A percentile compares a stretch with the other conserved stretches of the same genome.
These are phyloP conservation scores for Stramonita haemastoma DNA, from an alignment of 2,888 invertebrate species.

Conservation along the genomic window DNA sequence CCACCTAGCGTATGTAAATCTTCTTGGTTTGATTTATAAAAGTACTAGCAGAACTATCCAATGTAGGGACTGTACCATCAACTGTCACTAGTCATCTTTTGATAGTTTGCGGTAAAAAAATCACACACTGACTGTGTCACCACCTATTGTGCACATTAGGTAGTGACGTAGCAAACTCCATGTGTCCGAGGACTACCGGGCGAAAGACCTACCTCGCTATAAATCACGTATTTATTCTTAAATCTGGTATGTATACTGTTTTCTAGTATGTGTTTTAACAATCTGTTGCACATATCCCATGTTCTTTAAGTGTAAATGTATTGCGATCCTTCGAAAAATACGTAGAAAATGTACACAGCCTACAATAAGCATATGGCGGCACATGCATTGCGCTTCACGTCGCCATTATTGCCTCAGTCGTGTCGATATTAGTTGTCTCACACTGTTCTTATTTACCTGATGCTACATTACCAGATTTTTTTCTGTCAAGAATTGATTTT, in stretches of 20 bases:
- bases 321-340: not conserved
- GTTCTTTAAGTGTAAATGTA: not conserved
- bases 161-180: not conserved
- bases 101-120: not conserved
- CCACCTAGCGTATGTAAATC: not conserved
- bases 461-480: too few species aligned
- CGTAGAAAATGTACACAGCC: too few species aligned
- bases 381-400: too few species aligned
- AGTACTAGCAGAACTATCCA: not conserved
- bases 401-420: too few species aligned
- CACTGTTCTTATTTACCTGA: too few species aligned
- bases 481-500: too few species aligned
- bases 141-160: not conserved
- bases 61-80: not conserved
- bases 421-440: too few species aligned
- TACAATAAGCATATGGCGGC: too few species aligned
- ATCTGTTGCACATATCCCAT: not conserved
- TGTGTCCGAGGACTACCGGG: not conserved
- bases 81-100: not conserved
- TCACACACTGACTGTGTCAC: too few species aligned
- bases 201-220: not conserved
- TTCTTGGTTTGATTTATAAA: not conserved
- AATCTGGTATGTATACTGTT: not conserved
- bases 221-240: not conserved
- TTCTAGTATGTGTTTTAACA: not conserved